These are phyloP conservation scores for Lota lota DNA, from an alignment of 2,113 vertebrate genomes.

Conservation along the genomic window DNA sequence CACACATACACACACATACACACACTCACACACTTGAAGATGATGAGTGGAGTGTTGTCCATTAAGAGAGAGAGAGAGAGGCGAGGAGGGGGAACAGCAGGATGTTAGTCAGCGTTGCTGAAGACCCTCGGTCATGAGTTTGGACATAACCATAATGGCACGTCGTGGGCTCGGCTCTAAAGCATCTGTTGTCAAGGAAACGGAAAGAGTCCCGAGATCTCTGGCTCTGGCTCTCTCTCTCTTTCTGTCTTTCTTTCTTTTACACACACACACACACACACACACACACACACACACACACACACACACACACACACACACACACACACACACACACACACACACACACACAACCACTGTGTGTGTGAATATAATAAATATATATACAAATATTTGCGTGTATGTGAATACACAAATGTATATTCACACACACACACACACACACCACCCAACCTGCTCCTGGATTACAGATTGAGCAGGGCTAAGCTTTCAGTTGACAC, in stretches of 20 bases:
- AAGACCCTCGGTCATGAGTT: not conserved
- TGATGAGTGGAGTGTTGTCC: no score
- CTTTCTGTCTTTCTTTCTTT: not conserved
- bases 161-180: not conserved
- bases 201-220: conserved; percentile 33
- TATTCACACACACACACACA: no score
- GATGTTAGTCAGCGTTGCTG: not conserved
- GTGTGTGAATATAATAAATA: no score
- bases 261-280: not conserved
- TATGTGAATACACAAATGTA: no score
- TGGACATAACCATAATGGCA: not conserved
- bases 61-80: no score
- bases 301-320: no score
- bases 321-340: no score
- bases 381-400: no score
- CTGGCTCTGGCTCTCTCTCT: not conserved
- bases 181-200: conserved; percentile 29
- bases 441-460: conserved; percentile 6
- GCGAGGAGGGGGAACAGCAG: not conserved
- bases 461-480: conserved; percentile 54
- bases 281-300: no score
- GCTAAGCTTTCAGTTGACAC: conserved; percentile 43
- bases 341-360: no score
- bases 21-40: no score
- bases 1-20: no score